Base-by-base conservation (phyloP, 1,140 invertebrate species). In the Hycleus phaleratus region DNA sequence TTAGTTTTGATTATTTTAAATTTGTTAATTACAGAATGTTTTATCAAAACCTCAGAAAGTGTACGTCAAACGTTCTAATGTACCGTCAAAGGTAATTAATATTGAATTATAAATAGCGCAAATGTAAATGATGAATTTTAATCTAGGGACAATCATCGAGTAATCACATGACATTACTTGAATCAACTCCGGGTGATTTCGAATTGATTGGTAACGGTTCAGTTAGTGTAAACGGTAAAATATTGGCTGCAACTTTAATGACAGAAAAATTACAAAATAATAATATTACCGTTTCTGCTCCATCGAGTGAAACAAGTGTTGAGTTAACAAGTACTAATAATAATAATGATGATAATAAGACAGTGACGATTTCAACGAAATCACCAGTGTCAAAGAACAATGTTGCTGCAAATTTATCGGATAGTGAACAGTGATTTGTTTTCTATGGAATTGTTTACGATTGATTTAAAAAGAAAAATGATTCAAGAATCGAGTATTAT, bases 181-280 rank as follows among this genome's bases (percentile, higher is more conserved):
- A 71, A 61, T 64, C 64, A 1, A 63, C 64, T 2, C 67, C 69
- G 11, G 69, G 69, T 45, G 68, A 66, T 49, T 69, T 60, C 47
- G 68, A 71, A 63, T 44, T 71, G 3, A 40, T 71, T 4, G 55
- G 59, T 7, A 68, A 56, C 46, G 61, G 61, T 26, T 49, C 68
- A 7, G 61, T 67, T 18, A 48, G 57, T 11, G 38, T 66, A 8
- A 49, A 60, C 18, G 63, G 62, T 6, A 66, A 66, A 60, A 11
- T 67, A 7, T 25, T 67, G 42, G 46, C 65, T 1, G 58, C 25
- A 8, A 55, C 56, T 2, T 58, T 9, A 39, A 39, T 55, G 24
- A 38, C 49, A 3, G 46, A 42, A 38, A 62, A 66, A 50, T 52
- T 67, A 38, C 63, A 64, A 56, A 44, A 50, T 42, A 55, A 52